Evolutionary conservation across 2,888 invertebrate species (phyloP), one percentile per base, ranked within the genome.

Genomic region (Heterodera filipjevi): DNA sequence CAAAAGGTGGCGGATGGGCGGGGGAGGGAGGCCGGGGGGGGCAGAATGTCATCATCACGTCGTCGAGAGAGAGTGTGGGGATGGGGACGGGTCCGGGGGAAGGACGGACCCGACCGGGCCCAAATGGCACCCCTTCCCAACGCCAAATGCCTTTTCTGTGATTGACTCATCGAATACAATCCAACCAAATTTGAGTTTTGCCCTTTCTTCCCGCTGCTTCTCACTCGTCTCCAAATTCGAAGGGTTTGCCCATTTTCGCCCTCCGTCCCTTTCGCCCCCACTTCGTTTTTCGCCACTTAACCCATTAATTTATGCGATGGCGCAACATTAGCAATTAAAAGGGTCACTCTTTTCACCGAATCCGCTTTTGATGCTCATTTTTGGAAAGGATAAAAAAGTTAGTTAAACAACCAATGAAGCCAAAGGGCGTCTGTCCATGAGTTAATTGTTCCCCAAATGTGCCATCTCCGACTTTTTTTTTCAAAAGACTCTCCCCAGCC

Each of bases 1-100:
- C 59, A 59, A 59, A 59, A 27, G n/a, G 59, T 27, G 59, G 59
- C 59, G 59, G 27, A 59, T 59, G 59, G 59, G 59, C 22, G 59
- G 59, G 27, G 59, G 59, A 6, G 59, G 10, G 59, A 3, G 59
- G 59, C 1, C 19, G 27, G 5, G 6, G 59, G 59, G 8, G 27
- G 8, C 27, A n/a, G 22, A n/a, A 59, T 3, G n/a, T n/a, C 27
- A 59, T 59, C 59, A 16, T 6, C 53, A 16, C 53, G 53, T 53
- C 19, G 53, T 53, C 53, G 53, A 53, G 53, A 53, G 22, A 6
- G 14, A 44, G 12, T 5, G 44, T 5, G 44, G 44, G 49, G 14
- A 19, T 12, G 49, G 14, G 49, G 19, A 19, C 16, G 49, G 49
- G n/a, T n/a, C n/a, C n/a, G 49, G 16, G 49, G 49, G 49, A 49